Percentiles rank a stretch among this genome's conserved stretches.
phyloP scores from a whole-genome alignment of 2,113 vertebrate species.

The Ornithorhynchus anatinus region DNA sequence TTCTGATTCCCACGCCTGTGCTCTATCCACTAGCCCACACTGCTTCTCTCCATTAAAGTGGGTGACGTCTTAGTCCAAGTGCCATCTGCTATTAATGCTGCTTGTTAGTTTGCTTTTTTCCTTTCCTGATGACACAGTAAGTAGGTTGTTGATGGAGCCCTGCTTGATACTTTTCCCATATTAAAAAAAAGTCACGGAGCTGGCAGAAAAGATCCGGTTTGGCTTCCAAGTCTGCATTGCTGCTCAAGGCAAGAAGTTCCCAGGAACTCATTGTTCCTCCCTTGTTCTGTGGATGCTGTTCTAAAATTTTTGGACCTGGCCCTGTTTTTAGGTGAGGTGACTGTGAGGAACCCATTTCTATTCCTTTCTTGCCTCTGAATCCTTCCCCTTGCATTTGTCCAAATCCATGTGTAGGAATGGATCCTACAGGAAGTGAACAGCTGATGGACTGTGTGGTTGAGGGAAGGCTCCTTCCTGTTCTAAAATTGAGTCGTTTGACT shows the following conservation, averaged over 20 bases:
- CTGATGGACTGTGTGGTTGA: too few species aligned
- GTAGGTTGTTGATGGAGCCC: background rate
- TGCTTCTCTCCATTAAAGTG: background rate
- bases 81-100: background rate
- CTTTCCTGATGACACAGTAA: rapidly evolving
- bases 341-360: background rate
- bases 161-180: rapidly evolving
- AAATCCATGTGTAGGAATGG: too few species aligned
- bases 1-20: rapidly evolving
- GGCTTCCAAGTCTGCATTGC: background rate
- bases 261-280: rapidly evolving
- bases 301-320: background rate
- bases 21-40: background rate
- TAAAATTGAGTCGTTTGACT: background rate
- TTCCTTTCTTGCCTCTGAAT: too few species aligned
- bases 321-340: background rate
- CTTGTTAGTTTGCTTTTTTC: background rate
- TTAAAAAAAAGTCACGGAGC: background rate
- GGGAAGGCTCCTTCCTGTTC: too few species aligned
- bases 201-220: background rate
- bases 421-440: too few species aligned
- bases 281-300: rapidly evolving
- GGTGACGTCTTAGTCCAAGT: background rate
- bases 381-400: too few species aligned
- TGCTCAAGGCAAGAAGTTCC: rapidly evolving